Evolutionary conservation across 2,888 invertebrate genomes (phyloP).

Genomic region (Noctua janthe): DNA sequence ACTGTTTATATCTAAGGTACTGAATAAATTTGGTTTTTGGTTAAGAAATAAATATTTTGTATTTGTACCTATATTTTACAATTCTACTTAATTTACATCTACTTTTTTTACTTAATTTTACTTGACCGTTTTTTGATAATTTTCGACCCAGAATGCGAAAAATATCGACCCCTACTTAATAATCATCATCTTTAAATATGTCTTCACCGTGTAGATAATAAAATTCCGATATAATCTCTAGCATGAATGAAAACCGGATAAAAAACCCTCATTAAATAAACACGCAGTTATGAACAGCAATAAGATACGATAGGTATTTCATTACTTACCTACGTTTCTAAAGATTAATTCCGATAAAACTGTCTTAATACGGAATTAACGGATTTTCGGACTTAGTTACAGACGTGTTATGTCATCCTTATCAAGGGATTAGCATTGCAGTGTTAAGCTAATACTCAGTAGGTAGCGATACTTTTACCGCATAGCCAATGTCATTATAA

Average conservation of each 20-base stretch:
- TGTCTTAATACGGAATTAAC: background rate
- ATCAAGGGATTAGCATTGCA: background rate
- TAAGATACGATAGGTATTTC: conserved; percentile 10
- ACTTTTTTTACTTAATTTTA: too few relatives aligned
- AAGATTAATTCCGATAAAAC: conserved; percentile 14
- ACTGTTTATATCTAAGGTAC: too few relatives aligned
- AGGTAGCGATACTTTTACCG: background rate
- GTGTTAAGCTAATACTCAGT: background rate
- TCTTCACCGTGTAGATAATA: background rate
- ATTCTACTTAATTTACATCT: background rate
- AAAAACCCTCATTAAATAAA: background rate
- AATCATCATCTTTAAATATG: conserved; percentile 3
- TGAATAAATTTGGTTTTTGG: too few relatives aligned
- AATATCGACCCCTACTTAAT: too few relatives aligned
- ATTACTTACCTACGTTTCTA: background rate
- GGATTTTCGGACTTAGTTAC: background rate
- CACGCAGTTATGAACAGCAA: conserved; percentile 5
- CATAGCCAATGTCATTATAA: background rate
- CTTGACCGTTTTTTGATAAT: background rate
- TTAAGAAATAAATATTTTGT: too few relatives aligned
- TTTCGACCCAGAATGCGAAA: background rate
- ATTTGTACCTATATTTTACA: background rate
- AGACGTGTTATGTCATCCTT: background rate
- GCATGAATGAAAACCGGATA: conserved; percentile 29
- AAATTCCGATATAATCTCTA: background rate